Evolutionary conservation across 2,113 vertebrate genomes (phyloP).

Genomic region (Columba janthina): DNA sequence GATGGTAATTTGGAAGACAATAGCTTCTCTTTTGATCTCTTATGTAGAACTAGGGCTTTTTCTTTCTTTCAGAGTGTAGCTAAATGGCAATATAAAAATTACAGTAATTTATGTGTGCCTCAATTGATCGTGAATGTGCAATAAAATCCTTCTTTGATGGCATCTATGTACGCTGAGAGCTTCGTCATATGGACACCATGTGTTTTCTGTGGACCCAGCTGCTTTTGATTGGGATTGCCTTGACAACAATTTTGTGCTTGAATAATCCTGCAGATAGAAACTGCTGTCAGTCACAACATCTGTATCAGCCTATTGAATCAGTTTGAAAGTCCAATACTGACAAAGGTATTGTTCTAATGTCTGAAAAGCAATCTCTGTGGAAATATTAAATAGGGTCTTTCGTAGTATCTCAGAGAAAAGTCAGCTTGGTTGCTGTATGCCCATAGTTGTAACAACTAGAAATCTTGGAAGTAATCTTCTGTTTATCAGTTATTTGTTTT

Average conservation of each 20-base stretch:
- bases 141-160: constrained; percentile 18
- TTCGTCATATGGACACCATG: neutral
- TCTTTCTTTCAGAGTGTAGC: constrained; percentile 31
- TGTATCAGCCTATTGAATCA: neutral
- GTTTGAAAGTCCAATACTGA: neutral
- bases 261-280: constrained; percentile 17
- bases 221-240: constrained; percentile 37
- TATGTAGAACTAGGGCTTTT: constrained; percentile 34
- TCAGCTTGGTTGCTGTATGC: neutral
- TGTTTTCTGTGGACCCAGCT: constrained; percentile 34
- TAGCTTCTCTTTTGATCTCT: constrained; percentile 51
- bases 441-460: neutral
- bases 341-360: neutral
- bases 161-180: neutral
- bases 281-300: constrained; percentile 33
- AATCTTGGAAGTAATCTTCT: neutral
- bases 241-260: constrained; percentile 43
- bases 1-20: constrained; percentile 59
- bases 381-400: neutral
- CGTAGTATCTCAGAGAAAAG: neutral
- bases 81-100: constrained; percentile 22
- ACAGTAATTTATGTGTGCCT: constrained; percentile 27
- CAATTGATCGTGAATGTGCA: constrained; percentile 21
- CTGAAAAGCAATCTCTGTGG: neutral
- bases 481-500: neutral